A percentile compares a stretch with the other conserved stretches of the same genome.
Evolutionary conservation across 2,797 vertebrate species (phyloP).

Genomic region (Tapirus indicus): DNA sequence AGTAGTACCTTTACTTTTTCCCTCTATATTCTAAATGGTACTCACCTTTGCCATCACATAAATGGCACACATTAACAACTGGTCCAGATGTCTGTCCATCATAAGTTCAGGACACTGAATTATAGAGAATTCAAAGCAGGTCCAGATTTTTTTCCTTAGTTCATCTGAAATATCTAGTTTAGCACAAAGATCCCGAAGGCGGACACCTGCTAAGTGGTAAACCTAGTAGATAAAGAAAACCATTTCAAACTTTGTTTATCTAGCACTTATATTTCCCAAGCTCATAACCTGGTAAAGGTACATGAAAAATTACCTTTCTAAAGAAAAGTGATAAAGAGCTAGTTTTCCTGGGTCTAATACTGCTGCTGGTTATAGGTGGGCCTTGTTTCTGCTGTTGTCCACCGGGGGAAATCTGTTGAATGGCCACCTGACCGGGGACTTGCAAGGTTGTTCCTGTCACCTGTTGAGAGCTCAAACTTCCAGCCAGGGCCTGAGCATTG

Average conservation of each 20-base stretch:
- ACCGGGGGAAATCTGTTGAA: slow-evolving; percentile 85
- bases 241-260: not conserved
- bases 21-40: not conserved
- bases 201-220: slow-evolving; percentile 94
- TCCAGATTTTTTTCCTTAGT: slow-evolving; percentile 95
- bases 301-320: slow-evolving; percentile 91
- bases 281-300: not conserved
- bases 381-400: slow-evolving; percentile 85
- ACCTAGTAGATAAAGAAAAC: slow-evolving; percentile 87
- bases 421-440: slow-evolving; percentile 85
- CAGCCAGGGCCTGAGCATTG: slow-evolving; percentile 89
- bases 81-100: slow-evolving; percentile 95
- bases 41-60: slow-evolving; percentile 95
- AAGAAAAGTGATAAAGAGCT: slow-evolving; percentile 94
- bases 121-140: slow-evolving; percentile 94
- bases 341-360: slow-evolving; percentile 86
- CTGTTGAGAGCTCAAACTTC: slow-evolving; percentile 87
- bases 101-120: slow-evolving; percentile 93
- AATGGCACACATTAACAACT: slow-evolving; percentile 95
- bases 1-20: not conserved
- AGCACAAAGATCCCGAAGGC: slow-evolving; percentile 93
- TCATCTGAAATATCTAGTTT: slow-evolving; percentile 93
- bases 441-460: slow-evolving; percentile 87
- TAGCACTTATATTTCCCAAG: not conserved
- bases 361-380: not conserved